Evolutionary conservation across 2,888 invertebrate genomes (phyloP).

Genomic region (Dicyrtomina minuta): DNA sequence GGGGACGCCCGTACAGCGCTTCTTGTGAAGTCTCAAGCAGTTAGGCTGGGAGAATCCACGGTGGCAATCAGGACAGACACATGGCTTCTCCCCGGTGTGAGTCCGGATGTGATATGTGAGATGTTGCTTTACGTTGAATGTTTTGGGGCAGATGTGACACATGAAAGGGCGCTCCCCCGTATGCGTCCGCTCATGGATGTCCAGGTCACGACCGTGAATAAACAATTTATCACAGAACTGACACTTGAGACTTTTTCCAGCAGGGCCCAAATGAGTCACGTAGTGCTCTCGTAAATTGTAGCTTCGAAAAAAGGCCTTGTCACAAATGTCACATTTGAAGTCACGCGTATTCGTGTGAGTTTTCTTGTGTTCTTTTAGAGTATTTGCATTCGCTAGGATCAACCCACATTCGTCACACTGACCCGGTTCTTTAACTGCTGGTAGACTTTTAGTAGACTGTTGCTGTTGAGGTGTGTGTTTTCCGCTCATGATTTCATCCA

Average conservation of each 20-base stretch:
- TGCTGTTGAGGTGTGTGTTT: too few species aligned
- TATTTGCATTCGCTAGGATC: slow-evolving; percentile 32
- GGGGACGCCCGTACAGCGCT: neutral
- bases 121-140: slow-evolving; percentile 56
- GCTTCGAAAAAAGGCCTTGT: slow-evolving; percentile 30
- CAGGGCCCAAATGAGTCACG: slow-evolving; percentile 16
- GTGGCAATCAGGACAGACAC: slow-evolving; percentile 38
- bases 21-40: slow-evolving; percentile 19
- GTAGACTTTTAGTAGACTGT: too few species aligned
- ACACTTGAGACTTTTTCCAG: slow-evolving; percentile 45
- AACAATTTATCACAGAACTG: slow-evolving; percentile 44
- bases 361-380: slow-evolving; percentile 54
- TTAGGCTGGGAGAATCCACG: slow-evolving; percentile 33
- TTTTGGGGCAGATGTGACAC: slow-evolving; percentile 54
- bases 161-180: neutral
- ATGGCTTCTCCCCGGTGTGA: slow-evolving; percentile 52
- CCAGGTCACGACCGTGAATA: slow-evolving; percentile 36
- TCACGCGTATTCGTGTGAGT: slow-evolving; percentile 53
- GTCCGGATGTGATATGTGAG: slow-evolving; percentile 56
- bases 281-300: slow-evolving; percentile 22
- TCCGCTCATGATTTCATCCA: too few species aligned
- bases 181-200: neutral
- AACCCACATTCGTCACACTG: slow-evolving; percentile 41
- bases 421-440: neutral
- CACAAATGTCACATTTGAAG: slow-evolving; percentile 42